Conservation (phyloP, 2,113 vertebrate genomes). For the Apaloderma vittatum region DNA sequence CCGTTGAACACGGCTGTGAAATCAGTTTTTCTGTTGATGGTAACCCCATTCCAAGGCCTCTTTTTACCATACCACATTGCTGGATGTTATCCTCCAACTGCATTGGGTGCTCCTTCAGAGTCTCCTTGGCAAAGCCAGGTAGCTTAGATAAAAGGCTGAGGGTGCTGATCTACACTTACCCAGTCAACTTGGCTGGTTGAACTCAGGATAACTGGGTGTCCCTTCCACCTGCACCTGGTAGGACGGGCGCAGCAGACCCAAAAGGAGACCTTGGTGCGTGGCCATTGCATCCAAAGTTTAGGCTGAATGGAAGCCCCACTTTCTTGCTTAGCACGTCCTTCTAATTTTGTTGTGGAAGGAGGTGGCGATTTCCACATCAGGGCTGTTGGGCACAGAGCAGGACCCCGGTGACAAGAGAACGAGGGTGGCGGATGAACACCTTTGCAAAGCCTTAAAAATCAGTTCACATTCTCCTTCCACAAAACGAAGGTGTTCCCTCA, state of each 20-base stretch:
- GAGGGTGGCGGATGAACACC: background rate
- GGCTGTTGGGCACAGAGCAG: background rate
- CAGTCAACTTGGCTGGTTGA: background rate
- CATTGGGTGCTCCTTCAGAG: background rate
- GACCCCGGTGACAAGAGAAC: background rate
- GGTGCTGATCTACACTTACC: background rate
- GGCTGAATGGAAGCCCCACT: background rate
- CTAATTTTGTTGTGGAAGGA: background rate
- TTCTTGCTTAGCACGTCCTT: background rate
- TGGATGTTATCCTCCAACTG: background rate
- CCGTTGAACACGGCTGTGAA: background rate
- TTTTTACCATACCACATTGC: rapidly evolving
- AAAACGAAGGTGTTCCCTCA: background rate
- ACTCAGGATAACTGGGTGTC: background rate
- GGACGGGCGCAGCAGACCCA: background rate
- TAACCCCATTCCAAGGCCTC: background rate
- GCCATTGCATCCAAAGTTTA: background rate
- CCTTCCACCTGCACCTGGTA: background rate
- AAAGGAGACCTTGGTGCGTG: background rate
- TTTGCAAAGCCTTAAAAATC: background rate
- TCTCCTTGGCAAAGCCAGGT: background rate
- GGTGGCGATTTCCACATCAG: background rate
- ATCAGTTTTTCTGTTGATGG: background rate
- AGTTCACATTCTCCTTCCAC: background rate
- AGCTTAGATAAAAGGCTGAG: background rate